Conservation (phyloP, 2,888 invertebrate species). For the Machimus rusticus region DNA sequence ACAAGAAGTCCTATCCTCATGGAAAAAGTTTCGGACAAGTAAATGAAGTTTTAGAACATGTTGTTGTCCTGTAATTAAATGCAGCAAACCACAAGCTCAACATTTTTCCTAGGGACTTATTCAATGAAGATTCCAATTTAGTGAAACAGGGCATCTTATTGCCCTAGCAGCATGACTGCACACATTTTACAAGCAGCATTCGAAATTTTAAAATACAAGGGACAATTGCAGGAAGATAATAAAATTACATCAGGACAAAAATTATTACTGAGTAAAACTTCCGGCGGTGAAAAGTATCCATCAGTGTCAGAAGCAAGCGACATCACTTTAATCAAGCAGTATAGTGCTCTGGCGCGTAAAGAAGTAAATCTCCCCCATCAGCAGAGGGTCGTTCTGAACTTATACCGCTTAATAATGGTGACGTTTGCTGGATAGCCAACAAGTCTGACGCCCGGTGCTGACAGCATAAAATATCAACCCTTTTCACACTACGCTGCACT, state of each 20-base stretch:
- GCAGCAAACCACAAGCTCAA: not conserved
- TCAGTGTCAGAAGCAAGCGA: slow-evolving; percentile 33
- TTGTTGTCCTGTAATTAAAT: not conserved
- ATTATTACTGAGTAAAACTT: not conserved
- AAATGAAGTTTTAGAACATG: not conserved
- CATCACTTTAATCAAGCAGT: slow-evolving; percentile 35
- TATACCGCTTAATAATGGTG: slow-evolving; percentile 22
- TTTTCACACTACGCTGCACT: not conserved
- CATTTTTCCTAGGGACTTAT: not conserved
- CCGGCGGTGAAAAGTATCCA: not conserved
- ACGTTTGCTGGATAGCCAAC: not conserved
- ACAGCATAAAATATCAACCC: slow-evolving; percentile 37
- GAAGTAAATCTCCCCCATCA: slow-evolving; percentile 30
- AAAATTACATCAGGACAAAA: slow-evolving; percentile 20
- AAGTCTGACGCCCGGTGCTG: slow-evolving; percentile 3
- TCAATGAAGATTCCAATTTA: not conserved
- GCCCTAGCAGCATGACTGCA: not conserved
- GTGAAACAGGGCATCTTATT: too few species aligned
- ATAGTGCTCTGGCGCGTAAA: slow-evolving; percentile 21
- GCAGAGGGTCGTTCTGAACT: not conserved
- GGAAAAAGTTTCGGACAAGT: too few species aligned
- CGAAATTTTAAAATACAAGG: not conserved
- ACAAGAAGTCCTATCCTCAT: too few species aligned
- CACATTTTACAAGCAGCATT: slow-evolving; percentile 6
- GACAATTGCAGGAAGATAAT: not conserved